Percentiles rank a stretch among this genome's conserved stretches.
Conservation (phyloP, 2,113 vertebrate species). For the Larimichthys polyactis region DNA sequence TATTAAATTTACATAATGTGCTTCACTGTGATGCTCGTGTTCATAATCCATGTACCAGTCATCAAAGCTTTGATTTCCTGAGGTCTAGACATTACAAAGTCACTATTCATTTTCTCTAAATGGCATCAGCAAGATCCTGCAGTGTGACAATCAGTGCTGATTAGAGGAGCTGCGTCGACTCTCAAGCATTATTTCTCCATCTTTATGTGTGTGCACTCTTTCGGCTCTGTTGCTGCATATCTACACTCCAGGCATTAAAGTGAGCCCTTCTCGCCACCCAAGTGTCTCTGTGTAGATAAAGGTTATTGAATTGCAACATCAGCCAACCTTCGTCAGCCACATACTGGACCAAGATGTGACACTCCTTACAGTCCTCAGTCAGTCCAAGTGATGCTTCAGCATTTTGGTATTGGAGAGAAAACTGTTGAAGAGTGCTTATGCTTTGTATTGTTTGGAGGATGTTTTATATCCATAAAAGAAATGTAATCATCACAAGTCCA, state of each 20-base stretch:
- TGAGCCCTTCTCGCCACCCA: conserved; percentile 8
- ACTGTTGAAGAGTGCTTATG: conserved; percentile 17
- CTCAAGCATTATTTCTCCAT: conserved; percentile 30
- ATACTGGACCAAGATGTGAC: conserved; percentile 8
- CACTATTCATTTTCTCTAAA: conserved; percentile 39
- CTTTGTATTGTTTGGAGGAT: conserved; percentile 22
- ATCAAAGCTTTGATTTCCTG: conserved; percentile 38
- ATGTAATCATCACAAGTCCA: conserved; percentile 42
- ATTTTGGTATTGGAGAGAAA: background rate
- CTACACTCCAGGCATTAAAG: conserved; percentile 29
- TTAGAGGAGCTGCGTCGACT: conserved; percentile 35
- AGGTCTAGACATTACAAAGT: conserved; percentile 42
- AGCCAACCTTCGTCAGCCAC: conserved; percentile 3
- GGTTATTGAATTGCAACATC: conserved; percentile 38
- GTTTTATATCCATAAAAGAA: conserved; percentile 57
- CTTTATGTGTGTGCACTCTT: conserved; percentile 19
- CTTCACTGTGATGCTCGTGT: background rate
- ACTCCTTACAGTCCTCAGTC: background rate
- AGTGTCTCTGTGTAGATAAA: conserved; percentile 36
- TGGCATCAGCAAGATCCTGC: conserved; percentile 37
- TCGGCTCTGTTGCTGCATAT: conserved; percentile 9
- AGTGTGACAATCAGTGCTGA: conserved; percentile 58
- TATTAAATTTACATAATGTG: background rate
- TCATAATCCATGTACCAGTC: conserved; percentile 18
- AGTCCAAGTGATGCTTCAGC: conserved; percentile 40